Conservation (phyloP, 2,113 vertebrate species). For the Ranitomeya variabilis region DNA sequence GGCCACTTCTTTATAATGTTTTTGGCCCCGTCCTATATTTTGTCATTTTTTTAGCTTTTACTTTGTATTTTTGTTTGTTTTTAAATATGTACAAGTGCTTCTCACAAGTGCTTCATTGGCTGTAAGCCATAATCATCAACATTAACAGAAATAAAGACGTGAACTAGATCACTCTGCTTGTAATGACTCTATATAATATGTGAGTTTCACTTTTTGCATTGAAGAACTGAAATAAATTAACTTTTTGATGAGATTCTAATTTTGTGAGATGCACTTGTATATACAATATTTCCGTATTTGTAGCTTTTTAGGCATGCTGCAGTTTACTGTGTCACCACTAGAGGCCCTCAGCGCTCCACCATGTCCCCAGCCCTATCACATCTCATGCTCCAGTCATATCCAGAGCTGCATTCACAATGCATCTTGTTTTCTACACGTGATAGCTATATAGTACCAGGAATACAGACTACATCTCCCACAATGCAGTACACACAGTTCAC, state of each 20-base stretch:
- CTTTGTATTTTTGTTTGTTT: not conserved
- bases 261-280: no score
- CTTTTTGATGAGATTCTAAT: no score
- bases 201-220: not conserved
- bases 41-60: not conserved
- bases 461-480: no score
- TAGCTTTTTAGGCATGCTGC: not conserved
- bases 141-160: no score
- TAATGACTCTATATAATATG: no score
- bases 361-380: not conserved
- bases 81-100: no score
- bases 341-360: slow-evolving; percentile 5
- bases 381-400: not conserved
- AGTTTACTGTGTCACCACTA: not conserved
- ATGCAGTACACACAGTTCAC: no score
- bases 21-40: not conserved
- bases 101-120: no score
- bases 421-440: not conserved
- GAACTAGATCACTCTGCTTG: no score
- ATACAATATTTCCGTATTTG: not conserved
- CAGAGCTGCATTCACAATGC: not conserved
- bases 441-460: not conserved
- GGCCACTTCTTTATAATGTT: not conserved
- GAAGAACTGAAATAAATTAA: no score
- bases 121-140: no score